Base-by-base conservation (phyloP, 2,888 invertebrate genomes). In the Lochmaea capreae region DNA sequence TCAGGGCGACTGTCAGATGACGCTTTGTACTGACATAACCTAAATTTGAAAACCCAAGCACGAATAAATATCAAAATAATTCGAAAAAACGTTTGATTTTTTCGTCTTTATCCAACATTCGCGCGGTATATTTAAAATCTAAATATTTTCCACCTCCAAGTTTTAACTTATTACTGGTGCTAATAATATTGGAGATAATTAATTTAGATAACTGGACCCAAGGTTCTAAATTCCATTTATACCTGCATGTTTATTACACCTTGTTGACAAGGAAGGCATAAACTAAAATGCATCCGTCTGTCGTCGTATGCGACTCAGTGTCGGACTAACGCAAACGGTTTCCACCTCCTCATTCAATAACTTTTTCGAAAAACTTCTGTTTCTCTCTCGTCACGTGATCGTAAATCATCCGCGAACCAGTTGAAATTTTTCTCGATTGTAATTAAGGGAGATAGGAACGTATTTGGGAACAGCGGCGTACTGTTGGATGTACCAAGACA, bases 361-460 rank as follows among this genome's bases (percentile, higher is more conserved):
- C 65, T 52, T 70, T 67, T 63, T 54, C 58, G 63, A 74, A 74
- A 74, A 54, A 62, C 58, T 63, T 65, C 58, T 65, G 54, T 54
- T 58, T 73, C 68, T 68, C 67, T 68, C 63, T 59, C 63, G 67
- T 74, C 74, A 70, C 74, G 74, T 74, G 74, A 75, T 57, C 63
- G 76, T 76, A 72, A 76, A 72, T 76, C 76, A 74, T 74, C 66
- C 57, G 70, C 59, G 62, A 76, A 74, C 76, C 69, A 72, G 76
- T 76, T 73, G 65, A 65, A 70, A 74, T 76, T 76, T 74, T 76
- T 74, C 67, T 54, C 39, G 43, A 63, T 46, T 54, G 74, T 72
- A 74, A 76, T 76, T 74, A 76, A 71, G 67, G 67, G 72, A 73
- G 70, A 74, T 76, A 72, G 54, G 33, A 70, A 70, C 54, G 63